A percentile compares a stretch with the other conserved stretches of the same genome.
phyloP scores from a whole-genome alignment of 2,888 invertebrate species.

The Isoperla grammatica region DNA sequence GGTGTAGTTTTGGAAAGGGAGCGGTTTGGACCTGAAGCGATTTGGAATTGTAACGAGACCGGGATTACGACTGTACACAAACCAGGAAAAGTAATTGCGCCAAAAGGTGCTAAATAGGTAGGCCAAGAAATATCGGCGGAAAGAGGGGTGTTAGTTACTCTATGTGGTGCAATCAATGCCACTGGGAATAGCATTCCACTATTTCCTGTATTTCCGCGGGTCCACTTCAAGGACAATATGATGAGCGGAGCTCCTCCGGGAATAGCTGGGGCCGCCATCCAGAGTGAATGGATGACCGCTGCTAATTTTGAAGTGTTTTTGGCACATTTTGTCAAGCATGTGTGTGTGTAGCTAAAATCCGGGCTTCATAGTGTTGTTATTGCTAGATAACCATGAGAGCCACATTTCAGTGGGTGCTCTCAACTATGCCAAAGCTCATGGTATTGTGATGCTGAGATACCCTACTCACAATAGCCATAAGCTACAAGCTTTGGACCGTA shows the following conservation, averaged over 20 bases:
- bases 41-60: constrained; percentile 5
- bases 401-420: constrained; percentile 37
- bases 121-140: constrained; percentile 4
- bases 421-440: constrained; percentile 33
- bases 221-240: constrained; percentile 29
- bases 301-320: constrained; percentile 31
- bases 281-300: constrained; percentile 37
- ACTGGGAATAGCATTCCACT: constrained; percentile 7
- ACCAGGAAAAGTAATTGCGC: constrained; percentile 1
- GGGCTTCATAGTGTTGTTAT: constrained; percentile 32
- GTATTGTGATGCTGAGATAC: constrained; percentile 30
- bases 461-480: neutral
- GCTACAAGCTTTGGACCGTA: constrained; percentile 1
- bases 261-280: constrained; percentile 31
- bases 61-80: constrained; percentile 8
- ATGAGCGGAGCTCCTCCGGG: constrained; percentile 33
- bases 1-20: no score
- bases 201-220: constrained; percentile 10
- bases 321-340: constrained; percentile 24
- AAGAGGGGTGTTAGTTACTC: constrained; percentile 5
- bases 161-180: constrained; percentile 12
- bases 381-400: constrained; percentile 38
- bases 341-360: constrained; percentile 10
- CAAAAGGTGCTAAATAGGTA: neutral
- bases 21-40: neutral